phyloP scores from a whole-genome alignment of 2,888 invertebrate genomes.

The Pomacea canaliculata region DNA sequence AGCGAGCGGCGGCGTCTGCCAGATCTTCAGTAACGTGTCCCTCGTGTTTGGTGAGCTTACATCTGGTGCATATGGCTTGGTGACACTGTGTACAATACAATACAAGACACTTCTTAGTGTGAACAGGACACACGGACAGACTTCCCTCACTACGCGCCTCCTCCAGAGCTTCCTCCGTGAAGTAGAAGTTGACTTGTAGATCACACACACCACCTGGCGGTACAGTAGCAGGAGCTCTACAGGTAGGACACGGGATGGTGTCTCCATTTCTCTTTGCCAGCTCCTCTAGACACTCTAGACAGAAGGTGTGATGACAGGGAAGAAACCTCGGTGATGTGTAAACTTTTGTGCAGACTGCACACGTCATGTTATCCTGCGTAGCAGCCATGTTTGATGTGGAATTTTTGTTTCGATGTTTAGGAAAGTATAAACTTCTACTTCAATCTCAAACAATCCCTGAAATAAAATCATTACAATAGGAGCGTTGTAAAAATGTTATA shows the following conservation, averaged over 20 bases:
- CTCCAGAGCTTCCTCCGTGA: slow-evolving; percentile 14
- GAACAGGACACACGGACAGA: slow-evolving; percentile 1
- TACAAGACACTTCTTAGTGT: not conserved
- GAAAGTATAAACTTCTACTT: too few species aligned
- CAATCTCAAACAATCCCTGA: too few species aligned
- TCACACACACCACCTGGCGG: slow-evolving; percentile 5
- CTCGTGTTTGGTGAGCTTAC: slow-evolving; percentile 16
- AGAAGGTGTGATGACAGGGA: slow-evolving; percentile 11
- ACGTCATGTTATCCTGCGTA: not conserved
- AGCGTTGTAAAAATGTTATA: too few species aligned
- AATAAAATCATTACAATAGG: too few species aligned
- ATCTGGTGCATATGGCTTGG: slow-evolving; percentile 1
- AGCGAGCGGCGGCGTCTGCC: not conserved
- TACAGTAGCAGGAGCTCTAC: not conserved
- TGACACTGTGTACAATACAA: slow-evolving; percentile 2
- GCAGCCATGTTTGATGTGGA: not conserved
- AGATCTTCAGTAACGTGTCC: not conserved
- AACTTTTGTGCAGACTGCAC: not conserved
- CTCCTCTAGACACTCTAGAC: not conserved
- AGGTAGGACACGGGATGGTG: not conserved
- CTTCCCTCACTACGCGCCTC: not conserved
- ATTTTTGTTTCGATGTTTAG: too few species aligned
- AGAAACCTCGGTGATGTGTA: slow-evolving; percentile 5
- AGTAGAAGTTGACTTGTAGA: slow-evolving; percentile 9
- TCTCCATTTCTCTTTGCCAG: slow-evolving; percentile 1